phyloP scores from a whole-genome alignment of 2,797 vertebrate species.

The Cephalopachus bancanus region DNA sequence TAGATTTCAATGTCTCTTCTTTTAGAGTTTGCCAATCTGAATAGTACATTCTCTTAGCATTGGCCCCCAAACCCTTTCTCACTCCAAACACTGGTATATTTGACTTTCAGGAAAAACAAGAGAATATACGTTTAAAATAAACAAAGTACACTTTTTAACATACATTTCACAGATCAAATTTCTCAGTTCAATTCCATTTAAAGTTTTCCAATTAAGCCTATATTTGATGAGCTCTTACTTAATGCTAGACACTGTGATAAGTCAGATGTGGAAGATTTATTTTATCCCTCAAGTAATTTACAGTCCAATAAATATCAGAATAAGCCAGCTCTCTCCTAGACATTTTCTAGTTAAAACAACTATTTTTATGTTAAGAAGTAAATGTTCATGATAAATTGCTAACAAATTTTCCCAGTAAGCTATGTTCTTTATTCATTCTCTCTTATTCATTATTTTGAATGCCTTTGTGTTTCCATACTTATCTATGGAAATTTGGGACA shows the following conservation, averaged over 20 bases:
- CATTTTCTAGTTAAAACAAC: neutral
- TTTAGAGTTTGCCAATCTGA: neutral
- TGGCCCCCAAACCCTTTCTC: neutral
- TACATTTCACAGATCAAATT: neutral
- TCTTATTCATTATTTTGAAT: conserved; percentile 17
- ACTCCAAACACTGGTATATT: neutral
- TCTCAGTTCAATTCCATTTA: neutral
- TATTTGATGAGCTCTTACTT: neutral
- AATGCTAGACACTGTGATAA: neutral
- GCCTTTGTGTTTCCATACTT: neutral
- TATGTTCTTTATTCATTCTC: neutral
- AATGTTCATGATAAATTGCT: neutral
- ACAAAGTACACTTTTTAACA: neutral
- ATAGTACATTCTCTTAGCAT: neutral
- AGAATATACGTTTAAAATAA: neutral
- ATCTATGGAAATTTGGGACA: neutral
- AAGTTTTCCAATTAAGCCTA: neutral
- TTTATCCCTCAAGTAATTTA: neutral
- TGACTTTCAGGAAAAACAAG: neutral
- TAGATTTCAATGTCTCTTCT: neutral
- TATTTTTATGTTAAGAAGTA: neutral
- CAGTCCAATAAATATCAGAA: neutral
- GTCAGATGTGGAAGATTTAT: conserved; percentile 1
- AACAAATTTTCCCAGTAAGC: neutral
- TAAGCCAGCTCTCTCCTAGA: neutral